Base-by-base conservation (phyloP, 2,888 invertebrate genomes). In the Himalopsyche kuldschensis region DNA sequence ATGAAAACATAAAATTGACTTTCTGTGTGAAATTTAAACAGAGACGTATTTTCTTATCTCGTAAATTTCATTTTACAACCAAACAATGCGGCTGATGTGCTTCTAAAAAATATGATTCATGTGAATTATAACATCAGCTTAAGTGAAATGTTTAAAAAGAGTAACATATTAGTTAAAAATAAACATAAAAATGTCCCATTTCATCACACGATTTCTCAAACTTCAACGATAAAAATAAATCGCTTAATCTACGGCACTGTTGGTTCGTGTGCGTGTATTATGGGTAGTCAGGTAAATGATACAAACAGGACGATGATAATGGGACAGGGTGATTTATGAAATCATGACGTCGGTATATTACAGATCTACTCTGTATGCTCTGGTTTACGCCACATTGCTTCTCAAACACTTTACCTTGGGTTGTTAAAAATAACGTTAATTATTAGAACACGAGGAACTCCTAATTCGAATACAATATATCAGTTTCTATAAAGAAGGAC, bases 291-390 rank as follows among this genome's bases (percentile, higher is more conserved):
- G 83, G 84, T 85, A 85, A 84, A 85, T 84, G 86, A 86, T 86
- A 82, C 84, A 83, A 85, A 84, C 84, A 82, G 86, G 84, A 84
- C 84, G 84, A 84, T 76, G 83, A 83, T 86, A 86, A 86, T 86
- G 84, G 84, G 82, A 85, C 83, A 82, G 78, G 63, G 86, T 86
- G 86, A 86, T 86, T 86, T 86, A 86, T 86, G 86, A 83, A 86
- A 84, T 83, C 83, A 82, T 86, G 84, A 81, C 83, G 48, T 69
- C 69, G 83, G 83, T 84, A 81, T 83, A 85, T 83, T 85, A 69
- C 69, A 69, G 69, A 69, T 69, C 69, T 24, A 69, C 30, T 69
- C 69, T 69, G 24, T 69, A 69, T 69, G 27, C 69, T 55, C 55
- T 55, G 41, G 41, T 41, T 41, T 41, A 41, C 41, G 69, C 69